Conservation (phyloP, 2,888 invertebrate species). For the Mellilla xanthometata region DNA sequence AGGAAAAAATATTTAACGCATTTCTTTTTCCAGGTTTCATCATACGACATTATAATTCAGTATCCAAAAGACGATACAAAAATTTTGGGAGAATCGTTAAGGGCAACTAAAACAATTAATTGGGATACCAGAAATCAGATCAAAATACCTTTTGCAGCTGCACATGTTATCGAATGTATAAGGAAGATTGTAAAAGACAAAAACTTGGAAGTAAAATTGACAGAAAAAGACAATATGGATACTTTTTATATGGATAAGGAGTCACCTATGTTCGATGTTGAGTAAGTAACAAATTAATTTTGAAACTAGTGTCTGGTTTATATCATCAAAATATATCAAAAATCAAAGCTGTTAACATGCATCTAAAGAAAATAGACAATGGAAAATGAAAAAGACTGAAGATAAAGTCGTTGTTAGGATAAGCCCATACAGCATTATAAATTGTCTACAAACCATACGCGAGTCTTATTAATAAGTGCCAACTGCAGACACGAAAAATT, state of each 20-base stretch:
- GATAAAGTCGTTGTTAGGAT: no score
- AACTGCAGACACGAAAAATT: no score
- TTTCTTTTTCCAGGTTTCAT: constrained; percentile 38
- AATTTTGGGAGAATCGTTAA: constrained; percentile 46
- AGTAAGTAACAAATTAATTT: constrained; percentile 3
- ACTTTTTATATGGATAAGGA: constrained; percentile 5
- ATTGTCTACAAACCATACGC: no score
- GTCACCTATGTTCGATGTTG: constrained; percentile 3
- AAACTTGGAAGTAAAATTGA: constrained; percentile 1
- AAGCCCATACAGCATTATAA: no score
- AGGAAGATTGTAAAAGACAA: constrained; percentile 1
- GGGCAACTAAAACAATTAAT: constrained; percentile 36
- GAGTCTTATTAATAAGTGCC: no score
- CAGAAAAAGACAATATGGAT: neutral
- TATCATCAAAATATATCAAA: no score
- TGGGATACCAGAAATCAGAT: constrained; percentile 2
- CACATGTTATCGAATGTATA: neutral
- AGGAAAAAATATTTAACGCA: neutral
- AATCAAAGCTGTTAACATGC: no score
- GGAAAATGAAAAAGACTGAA: no score
- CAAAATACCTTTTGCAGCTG: constrained; percentile 1
- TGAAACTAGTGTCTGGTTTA: no score
- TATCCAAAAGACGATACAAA: constrained; percentile 42
- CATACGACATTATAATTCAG: constrained; percentile 49
- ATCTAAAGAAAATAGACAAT: no score